Evolutionary conservation across 1,140 invertebrate species (phyloP).

Genomic region (Diuraphis noxia): DNA sequence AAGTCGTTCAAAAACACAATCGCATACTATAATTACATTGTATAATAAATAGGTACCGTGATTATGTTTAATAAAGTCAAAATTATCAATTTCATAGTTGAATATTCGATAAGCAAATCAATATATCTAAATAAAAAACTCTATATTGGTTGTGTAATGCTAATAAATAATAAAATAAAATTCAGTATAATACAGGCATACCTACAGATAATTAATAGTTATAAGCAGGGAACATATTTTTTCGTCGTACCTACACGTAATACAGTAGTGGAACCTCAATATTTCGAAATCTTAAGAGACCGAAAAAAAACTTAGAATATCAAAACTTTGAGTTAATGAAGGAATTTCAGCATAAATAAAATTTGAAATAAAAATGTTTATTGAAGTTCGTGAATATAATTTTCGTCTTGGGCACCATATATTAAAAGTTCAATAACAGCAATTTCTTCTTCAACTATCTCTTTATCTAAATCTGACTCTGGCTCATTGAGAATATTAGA

Average conservation of each 20-base stretch:
- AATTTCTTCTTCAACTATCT: too few relatives aligned
- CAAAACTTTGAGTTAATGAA: too few relatives aligned
- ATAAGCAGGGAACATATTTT: background rate
- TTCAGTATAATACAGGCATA: background rate
- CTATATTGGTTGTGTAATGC: background rate
- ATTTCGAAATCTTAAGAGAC: too few relatives aligned
- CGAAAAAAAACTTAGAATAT: too few relatives aligned
- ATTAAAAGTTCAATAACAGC: too few relatives aligned
- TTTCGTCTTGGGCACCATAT: too few relatives aligned
- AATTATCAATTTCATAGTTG: background rate
- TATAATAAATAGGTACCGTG: background rate
- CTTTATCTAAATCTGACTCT: too few relatives aligned
- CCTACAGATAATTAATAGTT: background rate
- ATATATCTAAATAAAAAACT: background rate
- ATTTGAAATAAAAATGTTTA: too few relatives aligned
- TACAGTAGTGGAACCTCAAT: too few relatives aligned
- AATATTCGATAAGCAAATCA: background rate
- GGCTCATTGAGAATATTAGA: too few relatives aligned
- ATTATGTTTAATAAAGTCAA: background rate
- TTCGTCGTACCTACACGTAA: background rate
- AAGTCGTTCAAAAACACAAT: background rate
- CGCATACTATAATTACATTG: background rate
- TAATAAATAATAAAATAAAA: background rate
- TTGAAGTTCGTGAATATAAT: too few relatives aligned
- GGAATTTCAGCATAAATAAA: too few relatives aligned